A percentile compares a stretch with the other conserved stretches of the same genome.
phyloP scores from a whole-genome alignment of 2,113 vertebrate genomes.

The Corynorhinus townsendii region DNA sequence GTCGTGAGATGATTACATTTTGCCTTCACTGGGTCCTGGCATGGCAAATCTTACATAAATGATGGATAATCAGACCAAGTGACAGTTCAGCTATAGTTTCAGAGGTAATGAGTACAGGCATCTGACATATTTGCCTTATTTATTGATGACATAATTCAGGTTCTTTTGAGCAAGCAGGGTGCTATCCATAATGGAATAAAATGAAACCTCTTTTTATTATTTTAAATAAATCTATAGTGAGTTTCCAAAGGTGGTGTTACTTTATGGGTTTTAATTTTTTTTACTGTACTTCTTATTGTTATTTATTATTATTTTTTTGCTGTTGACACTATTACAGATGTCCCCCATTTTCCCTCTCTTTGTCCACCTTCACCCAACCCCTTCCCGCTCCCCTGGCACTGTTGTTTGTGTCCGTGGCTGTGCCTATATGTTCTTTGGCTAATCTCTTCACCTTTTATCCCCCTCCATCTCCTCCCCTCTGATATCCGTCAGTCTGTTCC shows the following conservation, averaged over 20 bases:
- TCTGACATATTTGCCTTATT: neutral
- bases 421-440: neutral
- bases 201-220: neutral
- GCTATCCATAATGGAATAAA: neutral
- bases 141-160: neutral
- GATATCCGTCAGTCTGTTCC: neutral
- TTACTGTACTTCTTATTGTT: neutral
- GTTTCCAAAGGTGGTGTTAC: neutral
- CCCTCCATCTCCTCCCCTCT: neutral
- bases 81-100: neutral
- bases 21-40: neutral
- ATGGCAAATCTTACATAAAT: neutral
- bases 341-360: neutral
- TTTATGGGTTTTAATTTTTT: neutral
- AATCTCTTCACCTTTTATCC: neutral
- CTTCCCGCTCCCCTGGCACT: neutral
- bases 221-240: neutral
- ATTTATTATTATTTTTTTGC: neutral
- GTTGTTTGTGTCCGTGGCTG: neutral
- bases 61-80: neutral
- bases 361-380: neutral
- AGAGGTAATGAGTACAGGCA: neutral
- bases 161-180: neutral
- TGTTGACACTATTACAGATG: neutral
- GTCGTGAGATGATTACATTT: slow-evolving; percentile 23